phyloP scores from a whole-genome alignment of 2,797 vertebrate genomes.

The Myotis daubentonii region DNA sequence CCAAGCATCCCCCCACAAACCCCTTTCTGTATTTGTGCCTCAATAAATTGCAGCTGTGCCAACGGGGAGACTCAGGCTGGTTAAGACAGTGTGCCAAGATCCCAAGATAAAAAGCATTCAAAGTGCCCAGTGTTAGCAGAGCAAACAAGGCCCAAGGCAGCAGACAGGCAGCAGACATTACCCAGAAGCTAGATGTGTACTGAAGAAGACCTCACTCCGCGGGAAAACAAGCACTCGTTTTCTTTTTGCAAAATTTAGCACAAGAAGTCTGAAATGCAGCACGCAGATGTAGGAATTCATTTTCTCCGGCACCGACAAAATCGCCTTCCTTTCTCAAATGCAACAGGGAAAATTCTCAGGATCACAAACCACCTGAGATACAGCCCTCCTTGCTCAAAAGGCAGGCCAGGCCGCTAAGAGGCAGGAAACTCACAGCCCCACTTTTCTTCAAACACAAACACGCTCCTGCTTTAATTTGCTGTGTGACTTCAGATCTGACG shows the following conservation, averaged over 20 bases:
- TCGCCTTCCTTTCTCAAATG: background rate
- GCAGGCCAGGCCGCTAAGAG: background rate
- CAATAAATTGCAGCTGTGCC: background rate
- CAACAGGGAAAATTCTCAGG: background rate
- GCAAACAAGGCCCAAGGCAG: slow-evolving; percentile 5
- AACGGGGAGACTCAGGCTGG: background rate
- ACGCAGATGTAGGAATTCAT: background rate
- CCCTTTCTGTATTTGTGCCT: background rate
- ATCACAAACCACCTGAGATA: background rate
- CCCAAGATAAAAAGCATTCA: background rate
- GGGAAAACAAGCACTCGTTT: background rate
- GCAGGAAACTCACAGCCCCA: background rate
- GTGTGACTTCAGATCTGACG: background rate
- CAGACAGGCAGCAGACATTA: background rate
- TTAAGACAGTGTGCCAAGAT: slow-evolving; percentile 12
- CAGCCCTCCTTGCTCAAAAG: background rate
- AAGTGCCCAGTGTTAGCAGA: slow-evolving; percentile 25
- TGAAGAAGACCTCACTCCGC: background rate
- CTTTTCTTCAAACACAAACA: background rate
- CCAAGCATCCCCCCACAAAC: background rate
- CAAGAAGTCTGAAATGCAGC: background rate
- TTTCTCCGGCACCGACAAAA: background rate
- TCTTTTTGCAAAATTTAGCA: background rate
- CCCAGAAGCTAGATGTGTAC: background rate
- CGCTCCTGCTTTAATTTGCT: background rate